Evolutionary conservation across 2,113 vertebrate species (phyloP).

Genomic region (Bubo blakistoni): DNA sequence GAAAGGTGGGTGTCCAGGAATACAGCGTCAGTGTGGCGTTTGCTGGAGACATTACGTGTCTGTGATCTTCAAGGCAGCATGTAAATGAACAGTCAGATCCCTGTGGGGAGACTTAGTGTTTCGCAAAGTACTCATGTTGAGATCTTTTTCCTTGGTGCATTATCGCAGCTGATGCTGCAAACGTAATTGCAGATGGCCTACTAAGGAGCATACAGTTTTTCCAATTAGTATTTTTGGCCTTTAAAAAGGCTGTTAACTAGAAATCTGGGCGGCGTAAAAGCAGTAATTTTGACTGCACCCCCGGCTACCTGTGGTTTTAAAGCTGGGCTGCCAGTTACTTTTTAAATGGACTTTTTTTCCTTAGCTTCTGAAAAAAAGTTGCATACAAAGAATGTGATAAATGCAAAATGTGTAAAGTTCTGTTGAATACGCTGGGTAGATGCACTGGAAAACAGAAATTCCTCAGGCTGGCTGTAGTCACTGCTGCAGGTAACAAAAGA

Average conservation of each 20-base stretch:
- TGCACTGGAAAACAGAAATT: background rate
- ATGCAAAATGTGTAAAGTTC: background rate
- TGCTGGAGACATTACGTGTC: rapidly evolving
- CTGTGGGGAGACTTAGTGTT: background rate
- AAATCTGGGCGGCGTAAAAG: background rate
- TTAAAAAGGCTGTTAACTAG: background rate
- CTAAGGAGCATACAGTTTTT: background rate
- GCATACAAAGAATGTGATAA: background rate
- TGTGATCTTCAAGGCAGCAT: background rate
- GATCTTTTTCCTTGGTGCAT: background rate
- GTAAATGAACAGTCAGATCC: background rate
- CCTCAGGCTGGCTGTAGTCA: background rate
- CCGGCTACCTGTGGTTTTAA: background rate
- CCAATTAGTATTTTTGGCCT: background rate
- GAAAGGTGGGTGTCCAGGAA: background rate
- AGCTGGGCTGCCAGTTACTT: background rate
- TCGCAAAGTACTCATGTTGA: background rate
- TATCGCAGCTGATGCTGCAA: background rate
- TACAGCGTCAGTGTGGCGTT: background rate
- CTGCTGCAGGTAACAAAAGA: background rate
- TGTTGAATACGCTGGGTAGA: background rate
- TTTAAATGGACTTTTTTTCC: background rate
- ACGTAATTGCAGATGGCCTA: background rate
- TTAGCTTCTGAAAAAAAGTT: background rate
- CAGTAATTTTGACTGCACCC: background rate